Evolutionary conservation across 1,140 invertebrate genomes (phyloP), one percentile per base, ranked within the genome.

Genomic region (Acromyrmex echinatior): DNA sequence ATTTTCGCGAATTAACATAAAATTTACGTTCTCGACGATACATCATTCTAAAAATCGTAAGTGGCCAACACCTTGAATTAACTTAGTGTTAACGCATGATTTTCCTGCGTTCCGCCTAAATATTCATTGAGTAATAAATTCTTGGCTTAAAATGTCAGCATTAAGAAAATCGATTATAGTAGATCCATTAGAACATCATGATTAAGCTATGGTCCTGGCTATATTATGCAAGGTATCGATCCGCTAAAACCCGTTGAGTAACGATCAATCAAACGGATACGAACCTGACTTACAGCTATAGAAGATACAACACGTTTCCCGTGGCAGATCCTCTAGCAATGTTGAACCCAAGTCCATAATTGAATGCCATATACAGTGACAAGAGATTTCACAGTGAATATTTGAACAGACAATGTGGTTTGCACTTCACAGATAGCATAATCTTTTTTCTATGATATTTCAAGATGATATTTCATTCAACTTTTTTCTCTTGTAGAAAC

Each of bases 251-350:
- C 70, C 80, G 58, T 84, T 84, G 80, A 84, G 80, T 76, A 84
- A 84, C 80, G 58, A 84, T 84, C 80, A 84, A 84, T 84, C 80
- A 84, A 76, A 84, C n/a, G 80, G 80, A 82, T 82, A 82, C 68
- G 56, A 28, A 25, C 39, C 70, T 84, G 80, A 84, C 80, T 84
- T 84, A 76, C 70, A 51, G 80, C 80, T 84, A 76, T 84, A 62
- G 80, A 63, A 76, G 80, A 39, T 84, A 45, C 9, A 84, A 76
- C 70, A 51, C 51, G 45, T 62, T 51, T 51, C 80, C 70, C 70
- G 28, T 74, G 58, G 80, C 80, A 84, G 62, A 84, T 84, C 80
- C 70, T 84, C n/a, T 16, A 18, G 70, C 70, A 84, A 84, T 84
- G 80, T 84, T 84, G 56, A 76, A 84, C 56, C 51, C 68, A 25